phyloP scores from a whole-genome alignment of 2,888 invertebrate genomes.

The Adelognathus sp. region DNA sequence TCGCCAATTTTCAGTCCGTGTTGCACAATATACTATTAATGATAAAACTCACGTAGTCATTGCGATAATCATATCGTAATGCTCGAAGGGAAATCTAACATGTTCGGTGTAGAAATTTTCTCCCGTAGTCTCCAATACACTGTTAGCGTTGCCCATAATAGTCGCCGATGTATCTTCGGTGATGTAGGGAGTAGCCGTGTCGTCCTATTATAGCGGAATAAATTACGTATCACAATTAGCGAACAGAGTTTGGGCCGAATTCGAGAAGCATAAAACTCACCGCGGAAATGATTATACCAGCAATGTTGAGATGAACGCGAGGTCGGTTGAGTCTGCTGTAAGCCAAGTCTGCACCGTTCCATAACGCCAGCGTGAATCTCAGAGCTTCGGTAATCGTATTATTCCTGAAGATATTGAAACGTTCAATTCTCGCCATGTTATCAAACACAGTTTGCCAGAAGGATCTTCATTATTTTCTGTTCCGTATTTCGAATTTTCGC shows the following conservation, averaged over 20 bases:
- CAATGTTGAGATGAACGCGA: background rate
- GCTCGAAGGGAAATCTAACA: background rate
- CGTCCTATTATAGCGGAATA: background rate
- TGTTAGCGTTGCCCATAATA: background rate
- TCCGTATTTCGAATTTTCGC: too few species aligned
- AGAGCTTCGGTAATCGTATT: constrained; percentile 15
- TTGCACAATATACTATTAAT: background rate
- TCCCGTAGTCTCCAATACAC: background rate
- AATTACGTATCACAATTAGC: background rate
- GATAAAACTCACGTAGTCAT: constrained; percentile 17
- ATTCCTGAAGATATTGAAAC: background rate
- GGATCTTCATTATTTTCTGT: too few species aligned
- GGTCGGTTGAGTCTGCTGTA: background rate
- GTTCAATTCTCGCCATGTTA: too few species aligned
- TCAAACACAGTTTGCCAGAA: too few species aligned
- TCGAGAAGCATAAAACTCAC: background rate
- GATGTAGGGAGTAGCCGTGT: background rate
- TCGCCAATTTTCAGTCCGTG: too few species aligned
- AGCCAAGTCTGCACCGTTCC: constrained; percentile 19
- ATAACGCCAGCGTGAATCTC: constrained; percentile 25
- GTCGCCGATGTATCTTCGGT: background rate
- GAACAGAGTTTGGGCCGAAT: background rate
- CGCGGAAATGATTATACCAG: too few species aligned
- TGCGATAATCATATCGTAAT: constrained; percentile 14
- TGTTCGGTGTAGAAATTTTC: background rate